A percentile compares a stretch with the other conserved stretches of the same genome.
Conservation (phyloP, 2,888 invertebrate genomes). For the Eupithecia tripunctaria region DNA sequence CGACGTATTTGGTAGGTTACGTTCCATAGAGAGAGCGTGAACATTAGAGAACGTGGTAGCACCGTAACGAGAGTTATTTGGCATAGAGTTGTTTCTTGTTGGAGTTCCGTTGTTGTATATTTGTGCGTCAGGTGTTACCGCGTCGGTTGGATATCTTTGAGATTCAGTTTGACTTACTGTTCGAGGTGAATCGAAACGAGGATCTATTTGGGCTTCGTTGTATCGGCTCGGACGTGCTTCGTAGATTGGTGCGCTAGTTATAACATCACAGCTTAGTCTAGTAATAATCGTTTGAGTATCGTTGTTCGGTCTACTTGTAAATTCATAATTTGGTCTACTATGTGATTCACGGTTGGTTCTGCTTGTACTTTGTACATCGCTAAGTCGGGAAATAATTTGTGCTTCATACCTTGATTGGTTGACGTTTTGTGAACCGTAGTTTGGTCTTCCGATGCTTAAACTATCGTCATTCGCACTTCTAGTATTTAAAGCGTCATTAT, state of each 20-base stretch:
- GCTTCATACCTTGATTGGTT: not conserved
- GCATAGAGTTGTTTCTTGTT: constrained; percentile 52
- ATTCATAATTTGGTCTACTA: constrained; percentile 21
- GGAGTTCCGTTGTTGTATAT: constrained; percentile 62
- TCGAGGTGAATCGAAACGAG: constrained; percentile 23
- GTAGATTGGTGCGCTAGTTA: constrained; percentile 45
- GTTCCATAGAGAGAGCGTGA: constrained; percentile 60
- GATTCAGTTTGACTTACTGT: constrained; percentile 58
- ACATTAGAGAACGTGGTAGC: constrained; percentile 54
- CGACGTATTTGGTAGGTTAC: constrained; percentile 52
- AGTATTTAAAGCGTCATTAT: not conserved
- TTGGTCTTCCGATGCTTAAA: not conserved
- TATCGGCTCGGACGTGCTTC: constrained; percentile 41
- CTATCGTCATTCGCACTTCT: not conserved
- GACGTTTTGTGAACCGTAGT: not conserved
- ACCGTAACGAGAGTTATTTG: constrained; percentile 55
- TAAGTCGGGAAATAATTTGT: not conserved
- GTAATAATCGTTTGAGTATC: constrained; percentile 16
- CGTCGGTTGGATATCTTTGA: constrained; percentile 58
- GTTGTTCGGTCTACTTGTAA: constrained; percentile 15
- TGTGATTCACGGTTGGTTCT: not conserved
- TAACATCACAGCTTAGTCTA: constrained; percentile 7
- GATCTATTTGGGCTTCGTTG: constrained; percentile 43
- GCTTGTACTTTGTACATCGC: constrained; percentile 13
- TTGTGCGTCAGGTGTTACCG: constrained; percentile 48